Evolutionary conservation across 1,140 invertebrate genomes (phyloP).

Genomic region (Condylostylus longicornis): DNA sequence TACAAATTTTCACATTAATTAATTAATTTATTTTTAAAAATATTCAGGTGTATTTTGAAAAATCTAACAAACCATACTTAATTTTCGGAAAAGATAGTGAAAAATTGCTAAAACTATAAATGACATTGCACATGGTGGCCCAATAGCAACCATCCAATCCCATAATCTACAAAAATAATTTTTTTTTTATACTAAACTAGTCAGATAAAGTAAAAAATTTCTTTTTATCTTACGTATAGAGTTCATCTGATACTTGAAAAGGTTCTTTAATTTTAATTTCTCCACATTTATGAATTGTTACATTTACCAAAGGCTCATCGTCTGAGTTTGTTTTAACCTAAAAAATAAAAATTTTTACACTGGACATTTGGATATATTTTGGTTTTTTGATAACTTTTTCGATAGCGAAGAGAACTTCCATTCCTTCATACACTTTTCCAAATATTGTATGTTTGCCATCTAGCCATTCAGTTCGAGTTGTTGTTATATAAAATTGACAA

Average conservation of each 20-base stretch:
- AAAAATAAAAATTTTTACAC: not conserved
- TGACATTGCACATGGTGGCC: slow-evolving; percentile 56
- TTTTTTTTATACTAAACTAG: not conserved
- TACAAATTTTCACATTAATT: too few relatives aligned
- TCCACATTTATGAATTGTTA: slow-evolving; percentile 52
- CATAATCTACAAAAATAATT: slow-evolving; percentile 43
- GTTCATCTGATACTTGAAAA: slow-evolving; percentile 51
- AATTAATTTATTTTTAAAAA: too few relatives aligned
- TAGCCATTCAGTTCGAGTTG: slow-evolving; percentile 75
- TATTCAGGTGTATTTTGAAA: too few relatives aligned
- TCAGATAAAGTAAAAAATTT: not conserved
- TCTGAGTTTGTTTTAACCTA: slow-evolving; percentile 54
- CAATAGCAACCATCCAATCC: slow-evolving; percentile 57
- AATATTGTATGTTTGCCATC: slow-evolving; percentile 87
- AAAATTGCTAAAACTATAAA: slow-evolving; percentile 57
- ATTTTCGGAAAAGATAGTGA: slow-evolving; percentile 57
- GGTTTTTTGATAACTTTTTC: slow-evolving; percentile 35
- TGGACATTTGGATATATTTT: not conserved
- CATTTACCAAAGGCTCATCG: slow-evolving; percentile 50
- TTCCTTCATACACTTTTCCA: slow-evolving; percentile 75
- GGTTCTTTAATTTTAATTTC: slow-evolving; percentile 39
- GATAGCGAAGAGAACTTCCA: slow-evolving; percentile 69
- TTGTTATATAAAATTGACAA: slow-evolving; percentile 94
- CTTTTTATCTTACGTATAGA: slow-evolving; percentile 27
- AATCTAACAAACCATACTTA: slow-evolving; percentile 35